A percentile compares a stretch with the other conserved stretches of the same genome.
Evolutionary conservation across 35 echinoderm and acorn worm genomes (phyloP).

Genomic region (Chiridota heheva): DNA sequence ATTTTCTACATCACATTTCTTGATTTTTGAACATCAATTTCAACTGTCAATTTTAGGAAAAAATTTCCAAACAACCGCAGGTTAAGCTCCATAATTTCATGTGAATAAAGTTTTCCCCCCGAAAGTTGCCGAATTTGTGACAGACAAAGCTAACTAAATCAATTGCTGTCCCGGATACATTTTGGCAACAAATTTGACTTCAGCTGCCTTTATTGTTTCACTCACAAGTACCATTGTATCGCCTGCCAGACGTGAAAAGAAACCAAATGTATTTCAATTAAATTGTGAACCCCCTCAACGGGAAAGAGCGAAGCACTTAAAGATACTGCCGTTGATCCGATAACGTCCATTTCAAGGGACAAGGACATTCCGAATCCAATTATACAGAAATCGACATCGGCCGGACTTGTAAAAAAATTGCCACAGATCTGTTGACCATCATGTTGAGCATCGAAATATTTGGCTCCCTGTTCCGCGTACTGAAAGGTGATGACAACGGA

Average conservation of each 20-base stretch:
- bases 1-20: too few relatives aligned
- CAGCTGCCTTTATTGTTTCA: too few relatives aligned
- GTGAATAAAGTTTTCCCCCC: too few relatives aligned
- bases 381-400: conserved; percentile 6
- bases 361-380: background rate
- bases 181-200: too few relatives aligned
- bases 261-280: background rate
- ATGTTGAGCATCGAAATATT: conserved; percentile 1
- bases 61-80: too few relatives aligned
- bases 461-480: background rate
- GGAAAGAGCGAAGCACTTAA: conserved; percentile 23
- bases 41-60: too few relatives aligned
- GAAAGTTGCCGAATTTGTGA: too few relatives aligned
- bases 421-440: background rate
- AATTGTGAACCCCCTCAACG: conserved; percentile 3
- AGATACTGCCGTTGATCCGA: background rate
- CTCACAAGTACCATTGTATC: too few relatives aligned
- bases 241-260: background rate
- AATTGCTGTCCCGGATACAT: too few relatives aligned
- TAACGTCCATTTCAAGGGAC: background rate
- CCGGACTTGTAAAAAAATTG: conserved; percentile 6
- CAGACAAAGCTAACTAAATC: too few relatives aligned
- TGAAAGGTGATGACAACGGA: background rate
- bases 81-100: too few relatives aligned
- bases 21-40: too few relatives aligned